Percentiles rank a stretch among this genome's conserved stretches.
These are phyloP conservation scores for Octodonta nipae DNA, from an alignment of 2,888 invertebrate species.

Conservation along the genomic window DNA sequence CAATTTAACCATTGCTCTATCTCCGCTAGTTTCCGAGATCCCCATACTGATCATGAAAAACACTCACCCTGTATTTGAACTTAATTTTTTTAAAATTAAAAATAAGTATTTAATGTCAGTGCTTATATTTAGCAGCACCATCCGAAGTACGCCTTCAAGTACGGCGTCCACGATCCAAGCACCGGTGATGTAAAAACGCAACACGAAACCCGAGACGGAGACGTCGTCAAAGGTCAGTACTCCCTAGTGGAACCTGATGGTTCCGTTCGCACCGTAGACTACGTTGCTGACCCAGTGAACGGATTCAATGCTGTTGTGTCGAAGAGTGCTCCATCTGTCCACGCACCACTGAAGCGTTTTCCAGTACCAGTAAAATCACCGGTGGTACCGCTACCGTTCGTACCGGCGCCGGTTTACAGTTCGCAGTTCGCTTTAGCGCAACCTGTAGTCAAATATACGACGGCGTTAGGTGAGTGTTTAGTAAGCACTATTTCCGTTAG, in stretches of 20 bases:
- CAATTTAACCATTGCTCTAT: too few relatives aligned
- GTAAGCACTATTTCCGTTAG: too few relatives aligned
- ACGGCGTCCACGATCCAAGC: conserved; percentile 47
- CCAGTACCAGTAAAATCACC: conserved; percentile 10
- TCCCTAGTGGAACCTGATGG: conserved; percentile 37
- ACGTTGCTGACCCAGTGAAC: conserved; percentile 44
- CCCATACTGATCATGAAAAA: too few relatives aligned
- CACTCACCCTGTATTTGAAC: too few relatives aligned
- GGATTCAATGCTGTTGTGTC: conserved; percentile 36
- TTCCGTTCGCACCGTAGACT: conserved; percentile 33
- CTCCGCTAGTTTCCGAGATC: too few relatives aligned
- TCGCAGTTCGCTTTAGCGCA: conserved; percentile 22
- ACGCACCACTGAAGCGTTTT: conserved; percentile 24
- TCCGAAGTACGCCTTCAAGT: conserved; percentile 47
- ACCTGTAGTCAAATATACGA: conserved; percentile 16
- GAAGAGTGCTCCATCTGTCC: conserved; percentile 37
- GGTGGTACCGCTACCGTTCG: conserved; percentile 12
- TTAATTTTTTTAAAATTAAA: too few relatives aligned
- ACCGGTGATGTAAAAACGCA: conserved; percentile 49
- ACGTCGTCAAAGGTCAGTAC: conserved; percentile 41
- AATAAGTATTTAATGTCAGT: too few relatives aligned
- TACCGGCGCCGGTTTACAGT: conserved; percentile 23
- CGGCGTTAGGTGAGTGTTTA: conserved; percentile 21
- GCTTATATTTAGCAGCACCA: too few relatives aligned
- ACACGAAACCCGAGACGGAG: conserved; percentile 47